phyloP scores from a whole-genome alignment of 1,140 invertebrate genomes.

The Rhagoletis pomonella region DNA sequence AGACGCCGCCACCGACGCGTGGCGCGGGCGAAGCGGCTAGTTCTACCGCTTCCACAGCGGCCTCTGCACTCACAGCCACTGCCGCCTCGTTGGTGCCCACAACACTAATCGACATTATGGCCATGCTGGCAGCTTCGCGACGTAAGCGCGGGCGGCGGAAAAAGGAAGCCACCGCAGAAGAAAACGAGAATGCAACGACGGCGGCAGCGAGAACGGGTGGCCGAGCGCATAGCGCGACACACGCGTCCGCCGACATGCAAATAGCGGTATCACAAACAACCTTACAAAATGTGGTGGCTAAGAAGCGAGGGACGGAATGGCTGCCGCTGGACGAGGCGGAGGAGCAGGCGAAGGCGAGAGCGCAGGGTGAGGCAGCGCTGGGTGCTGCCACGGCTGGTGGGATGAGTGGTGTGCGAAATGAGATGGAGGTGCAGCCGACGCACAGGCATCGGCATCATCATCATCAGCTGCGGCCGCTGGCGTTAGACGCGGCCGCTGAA shows the following conservation, averaged over 20 bases:
- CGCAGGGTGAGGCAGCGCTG: neutral
- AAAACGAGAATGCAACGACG: constrained; percentile 5
- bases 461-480: neutral
- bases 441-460: constrained; percentile 1
- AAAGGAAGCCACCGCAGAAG: constrained; percentile 58
- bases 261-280: constrained; percentile 56
- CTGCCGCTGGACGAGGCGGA: neutral
- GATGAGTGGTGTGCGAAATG: too few relatives aligned
- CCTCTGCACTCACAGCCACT: constrained; percentile 65
- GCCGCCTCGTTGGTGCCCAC: constrained; percentile 69
- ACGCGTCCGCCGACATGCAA: constrained; percentile 33
- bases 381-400: neutral
- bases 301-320: neutral
- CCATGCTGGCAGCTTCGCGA: constrained; percentile 68
- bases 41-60: constrained; percentile 66
- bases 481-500: neutral
- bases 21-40: constrained; percentile 58
- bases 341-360: neutral
- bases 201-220: constrained; percentile 52
- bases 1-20: constrained; percentile 57
- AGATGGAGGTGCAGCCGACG: neutral
- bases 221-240: neutral
- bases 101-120: constrained; percentile 66
- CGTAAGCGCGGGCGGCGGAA: constrained; percentile 70
- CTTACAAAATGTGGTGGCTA: neutral